These are phyloP conservation scores for Agrilus planipennis DNA, from an alignment of 1,140 invertebrate genomes.

Conservation along the genomic window DNA sequence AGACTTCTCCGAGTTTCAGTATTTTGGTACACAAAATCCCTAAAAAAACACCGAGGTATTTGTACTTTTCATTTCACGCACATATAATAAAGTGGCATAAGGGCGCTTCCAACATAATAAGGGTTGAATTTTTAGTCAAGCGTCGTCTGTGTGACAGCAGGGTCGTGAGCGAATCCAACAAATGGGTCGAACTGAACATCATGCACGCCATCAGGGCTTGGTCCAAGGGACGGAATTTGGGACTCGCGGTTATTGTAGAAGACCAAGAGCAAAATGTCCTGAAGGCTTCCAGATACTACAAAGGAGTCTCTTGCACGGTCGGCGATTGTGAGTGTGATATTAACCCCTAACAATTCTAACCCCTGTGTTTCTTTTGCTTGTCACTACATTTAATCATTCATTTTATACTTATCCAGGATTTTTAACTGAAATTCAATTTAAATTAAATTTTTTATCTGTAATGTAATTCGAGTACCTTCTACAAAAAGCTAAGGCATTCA, in stretches of 20 bases:
- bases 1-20: slow-evolving; percentile 47
- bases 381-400: no score
- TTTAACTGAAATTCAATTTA: no score
- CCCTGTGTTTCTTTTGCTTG: no score
- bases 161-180: slow-evolving; percentile 20
- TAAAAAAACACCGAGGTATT: slow-evolving; percentile 42
- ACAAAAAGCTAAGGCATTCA: no score
- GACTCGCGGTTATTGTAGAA: slow-evolving; percentile 46
- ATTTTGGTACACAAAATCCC: slow-evolving; percentile 45
- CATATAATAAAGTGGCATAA: no score
- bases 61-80: no score
- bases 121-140: slow-evolving; percentile 16
- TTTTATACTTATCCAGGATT: no score
- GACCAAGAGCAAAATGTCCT: slow-evolving; percentile 45
- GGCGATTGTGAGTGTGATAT: slow-evolving; percentile 31
- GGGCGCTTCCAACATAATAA: not conserved
- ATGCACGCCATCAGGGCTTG: slow-evolving; percentile 24
- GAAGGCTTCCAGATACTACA: slow-evolving; percentile 40
- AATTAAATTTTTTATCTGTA: no score
- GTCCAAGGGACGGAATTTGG: slow-evolving; percentile 40
- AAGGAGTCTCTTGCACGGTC: slow-evolving; percentile 37
- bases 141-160: slow-evolving; percentile 25
- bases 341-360: no score
- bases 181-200: slow-evolving; percentile 27
- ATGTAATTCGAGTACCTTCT: no score